Base-by-base conservation (phyloP, 2,113 vertebrate genomes). In the Sinocyclocheilus rhinocerous region DNA sequence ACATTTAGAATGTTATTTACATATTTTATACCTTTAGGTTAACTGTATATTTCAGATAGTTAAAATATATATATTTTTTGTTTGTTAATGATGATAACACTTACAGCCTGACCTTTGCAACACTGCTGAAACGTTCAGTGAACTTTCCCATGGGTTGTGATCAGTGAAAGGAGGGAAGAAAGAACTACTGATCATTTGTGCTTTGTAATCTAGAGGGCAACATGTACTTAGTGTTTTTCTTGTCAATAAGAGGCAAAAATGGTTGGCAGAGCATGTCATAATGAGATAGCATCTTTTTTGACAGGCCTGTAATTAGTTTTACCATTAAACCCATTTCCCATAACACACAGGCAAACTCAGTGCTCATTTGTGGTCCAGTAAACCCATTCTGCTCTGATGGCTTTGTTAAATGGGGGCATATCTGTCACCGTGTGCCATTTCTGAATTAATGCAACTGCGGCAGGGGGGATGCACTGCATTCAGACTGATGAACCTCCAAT, bases 321-420 rank as follows among this genome's bases (percentile, higher is more conserved):
- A 73, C 50, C 82, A 84, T 57, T 73, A 73, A 55, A 84, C 26
- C 13, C 4, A 59, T 82, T 82, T 70, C 36, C 81, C 26, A 52
- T 70, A 82, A 70, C 26, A 69, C 81, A 82, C 24, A 70, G 24
- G 45, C 45, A 52, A 69, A 82, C 81, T 82, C n/a, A 0, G 29
- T n/a, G 12, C 65, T 70, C 26, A 70, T 84, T 75, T 84, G 67
- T 75, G 69, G 69, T 84, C 69, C 82, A 84, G 22, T 73, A 84
- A 84, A 84, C 52, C 81, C 69, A 73, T 82, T 70, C 26, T 82
- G 81, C 29, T 63, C 52, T 22, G 42, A 48, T 33, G 20, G 36
- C 55, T 79, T 84, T 84, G 42, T 77, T 75, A 72, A 72, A 72
- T 42, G 36, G 48, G 45, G 81, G 45, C 63, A 75, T 50, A 57